Evolutionary conservation across 2,113 vertebrate genomes (phyloP).

Genomic region (Microtus oregoni): DNA sequence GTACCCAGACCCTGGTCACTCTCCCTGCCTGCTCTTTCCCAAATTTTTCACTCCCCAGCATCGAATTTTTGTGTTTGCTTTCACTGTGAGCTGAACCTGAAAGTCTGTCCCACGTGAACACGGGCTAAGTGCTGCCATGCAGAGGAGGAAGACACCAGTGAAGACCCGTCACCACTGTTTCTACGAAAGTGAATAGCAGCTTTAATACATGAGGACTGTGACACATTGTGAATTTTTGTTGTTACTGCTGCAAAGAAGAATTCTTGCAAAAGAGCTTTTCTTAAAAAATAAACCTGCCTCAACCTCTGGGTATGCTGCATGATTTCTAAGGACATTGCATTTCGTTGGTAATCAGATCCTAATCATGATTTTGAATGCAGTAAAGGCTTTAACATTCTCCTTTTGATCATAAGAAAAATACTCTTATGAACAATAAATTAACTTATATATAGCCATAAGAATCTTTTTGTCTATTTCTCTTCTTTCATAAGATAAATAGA

Average conservation of each 20-base stretch:
- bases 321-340: constrained; percentile 14
- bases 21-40: background rate
- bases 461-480: constrained; percentile 9
- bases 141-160: background rate
- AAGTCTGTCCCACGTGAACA: background rate
- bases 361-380: constrained; percentile 7
- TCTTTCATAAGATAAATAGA: constrained; percentile 51
- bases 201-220: constrained; percentile 7
- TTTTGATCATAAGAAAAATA: constrained; percentile 7
- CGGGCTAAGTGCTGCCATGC: background rate
- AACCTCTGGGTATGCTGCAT: background rate
- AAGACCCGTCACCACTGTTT: background rate
- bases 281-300: background rate
- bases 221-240: constrained; percentile 20
- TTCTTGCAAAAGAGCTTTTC: constrained; percentile 15
- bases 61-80: constrained; percentile 52
- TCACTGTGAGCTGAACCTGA: background rate
- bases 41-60: background rate
- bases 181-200: constrained; percentile 6
- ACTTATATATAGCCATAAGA: background rate
- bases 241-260: background rate
- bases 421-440: constrained; percentile 45
- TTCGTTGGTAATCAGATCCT: constrained; percentile 6
- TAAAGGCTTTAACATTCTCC: constrained; percentile 38
- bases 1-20: background rate